Conservation (phyloP, 2,888 invertebrate species). For the Ceratothoa steindachneri region DNA sequence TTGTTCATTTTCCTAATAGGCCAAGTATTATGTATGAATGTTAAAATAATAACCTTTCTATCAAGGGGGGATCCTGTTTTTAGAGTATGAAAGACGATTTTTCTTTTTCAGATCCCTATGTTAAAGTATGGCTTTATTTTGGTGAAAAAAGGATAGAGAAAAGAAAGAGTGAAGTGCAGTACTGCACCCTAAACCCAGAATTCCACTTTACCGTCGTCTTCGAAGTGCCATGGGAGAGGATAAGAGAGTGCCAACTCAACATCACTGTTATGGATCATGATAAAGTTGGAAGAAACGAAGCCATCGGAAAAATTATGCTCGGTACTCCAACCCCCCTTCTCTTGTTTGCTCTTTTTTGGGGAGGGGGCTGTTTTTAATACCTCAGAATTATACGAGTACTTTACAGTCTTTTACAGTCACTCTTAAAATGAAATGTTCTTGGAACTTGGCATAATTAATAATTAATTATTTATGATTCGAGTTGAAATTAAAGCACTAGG, state of each 20-base stretch:
- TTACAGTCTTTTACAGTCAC: too few species aligned
- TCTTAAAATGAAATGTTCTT: neutral
- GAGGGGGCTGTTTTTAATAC: too few species aligned
- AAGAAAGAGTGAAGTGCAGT: slow-evolving; percentile 89
- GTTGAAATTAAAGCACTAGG: too few species aligned
- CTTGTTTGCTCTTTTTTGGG: neutral
- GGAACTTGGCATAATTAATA: too few species aligned
- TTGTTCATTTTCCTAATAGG: too few species aligned
- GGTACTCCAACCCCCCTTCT: slow-evolving; percentile 56
- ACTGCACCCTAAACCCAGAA: slow-evolving; percentile 88
- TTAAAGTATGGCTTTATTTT: slow-evolving; percentile 95
- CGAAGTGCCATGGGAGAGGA: slow-evolving; percentile 88
- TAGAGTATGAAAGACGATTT: neutral
- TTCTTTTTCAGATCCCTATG: slow-evolving; percentile 81
- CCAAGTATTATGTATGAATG: too few species aligned
- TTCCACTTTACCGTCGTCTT: slow-evolving; percentile 85
- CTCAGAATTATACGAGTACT: too few species aligned
- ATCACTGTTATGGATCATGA: slow-evolving; percentile 97
- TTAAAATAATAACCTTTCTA: too few species aligned
- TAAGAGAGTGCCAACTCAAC: slow-evolving; percentile 86
- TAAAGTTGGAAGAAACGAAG: slow-evolving; percentile 87
- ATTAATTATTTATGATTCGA: too few species aligned
- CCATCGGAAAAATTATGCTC: slow-evolving; percentile 84
- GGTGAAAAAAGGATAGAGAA: slow-evolving; percentile 92
- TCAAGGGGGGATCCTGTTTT: too few species aligned